phyloP scores from a whole-genome alignment of 1,140 invertebrate species.

The Tetramorium parvispinum region DNA sequence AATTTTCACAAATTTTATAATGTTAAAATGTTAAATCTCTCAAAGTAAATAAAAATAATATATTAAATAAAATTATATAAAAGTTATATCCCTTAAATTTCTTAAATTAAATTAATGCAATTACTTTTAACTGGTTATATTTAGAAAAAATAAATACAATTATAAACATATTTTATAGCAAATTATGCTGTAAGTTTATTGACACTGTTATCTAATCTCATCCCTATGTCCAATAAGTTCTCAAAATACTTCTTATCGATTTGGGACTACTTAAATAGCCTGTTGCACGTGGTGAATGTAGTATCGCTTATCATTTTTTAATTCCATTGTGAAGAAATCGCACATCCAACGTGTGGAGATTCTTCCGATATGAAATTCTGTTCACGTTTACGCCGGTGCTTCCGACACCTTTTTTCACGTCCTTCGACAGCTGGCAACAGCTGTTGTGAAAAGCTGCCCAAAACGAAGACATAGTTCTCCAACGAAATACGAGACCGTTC shows the following conservation, averaged over 20 bases:
- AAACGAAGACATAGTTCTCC: constrained; percentile 66
- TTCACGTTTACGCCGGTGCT: constrained; percentile 72
- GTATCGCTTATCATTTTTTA: constrained; percentile 64
- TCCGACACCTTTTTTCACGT: constrained; percentile 60
- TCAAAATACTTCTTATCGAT: background rate
- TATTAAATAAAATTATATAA: background rate
- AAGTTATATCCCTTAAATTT: background rate
- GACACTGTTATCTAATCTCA: background rate
- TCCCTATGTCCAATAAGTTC: background rate
- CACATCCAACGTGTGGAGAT: constrained; percentile 53
- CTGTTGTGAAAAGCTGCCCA: constrained; percentile 69
- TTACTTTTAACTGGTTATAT: background rate
- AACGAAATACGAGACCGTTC: constrained; percentile 53
- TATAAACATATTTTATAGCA: background rate
- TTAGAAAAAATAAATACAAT: background rate
- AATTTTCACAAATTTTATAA: too few relatives aligned
- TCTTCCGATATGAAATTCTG: constrained; percentile 70
- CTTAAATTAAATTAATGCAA: background rate
- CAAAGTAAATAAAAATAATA: background rate
- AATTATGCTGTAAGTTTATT: background rate
- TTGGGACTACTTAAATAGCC: constrained; percentile 12
- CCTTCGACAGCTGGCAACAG: constrained; percentile 75
- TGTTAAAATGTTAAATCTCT: background rate
- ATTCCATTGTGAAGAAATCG: constrained; percentile 24
- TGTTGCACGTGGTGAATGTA: constrained; percentile 55